Conservation (phyloP, 2,113 vertebrate species). For the Cavia aperea region DNA sequence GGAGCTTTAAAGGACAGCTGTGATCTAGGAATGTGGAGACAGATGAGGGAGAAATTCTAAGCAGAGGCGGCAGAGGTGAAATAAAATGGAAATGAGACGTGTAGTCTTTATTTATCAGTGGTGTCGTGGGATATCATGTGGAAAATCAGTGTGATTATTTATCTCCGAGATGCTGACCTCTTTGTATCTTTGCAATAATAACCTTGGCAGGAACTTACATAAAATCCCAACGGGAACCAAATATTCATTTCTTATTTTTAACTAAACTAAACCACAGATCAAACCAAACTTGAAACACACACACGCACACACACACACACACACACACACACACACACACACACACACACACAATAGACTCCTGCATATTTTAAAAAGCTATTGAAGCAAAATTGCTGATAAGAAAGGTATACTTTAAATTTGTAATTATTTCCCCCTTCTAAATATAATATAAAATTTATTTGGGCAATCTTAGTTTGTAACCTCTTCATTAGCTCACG, state of each 20-base stretch:
- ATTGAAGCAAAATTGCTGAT: slow-evolving; percentile 25
- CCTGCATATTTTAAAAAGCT: not conserved
- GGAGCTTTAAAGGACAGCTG: slow-evolving; percentile 34
- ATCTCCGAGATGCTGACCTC: slow-evolving; percentile 47
- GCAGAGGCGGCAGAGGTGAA: slow-evolving; percentile 51
- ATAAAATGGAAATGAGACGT: slow-evolving; percentile 55
- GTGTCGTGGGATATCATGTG: slow-evolving; percentile 50
- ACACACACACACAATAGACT: not conserved
- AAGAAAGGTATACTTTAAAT: slow-evolving; percentile 28
- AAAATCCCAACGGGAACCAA: slow-evolving; percentile 59
- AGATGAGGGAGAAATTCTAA: not conserved
- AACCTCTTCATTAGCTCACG: slow-evolving; percentile 44
- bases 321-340: not conserved
- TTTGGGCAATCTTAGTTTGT: slow-evolving; percentile 6
- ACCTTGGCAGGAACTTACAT: slow-evolving; percentile 56
- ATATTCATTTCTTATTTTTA: slow-evolving; percentile 66
- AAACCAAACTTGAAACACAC: slow-evolving; percentile 36
- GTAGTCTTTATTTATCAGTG: slow-evolving; percentile 48
- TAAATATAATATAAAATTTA: slow-evolving; percentile 47
- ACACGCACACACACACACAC: not conserved
- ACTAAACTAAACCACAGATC: slow-evolving; percentile 52
- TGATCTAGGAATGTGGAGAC: not conserved
- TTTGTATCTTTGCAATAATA: slow-evolving; percentile 57
- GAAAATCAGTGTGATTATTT: slow-evolving; percentile 64
- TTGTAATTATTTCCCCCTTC: slow-evolving; percentile 23